These are phyloP conservation scores for Melanotaenia duboulayi DNA, from an alignment of 2,113 vertebrate genomes.

Conservation along the genomic window DNA sequence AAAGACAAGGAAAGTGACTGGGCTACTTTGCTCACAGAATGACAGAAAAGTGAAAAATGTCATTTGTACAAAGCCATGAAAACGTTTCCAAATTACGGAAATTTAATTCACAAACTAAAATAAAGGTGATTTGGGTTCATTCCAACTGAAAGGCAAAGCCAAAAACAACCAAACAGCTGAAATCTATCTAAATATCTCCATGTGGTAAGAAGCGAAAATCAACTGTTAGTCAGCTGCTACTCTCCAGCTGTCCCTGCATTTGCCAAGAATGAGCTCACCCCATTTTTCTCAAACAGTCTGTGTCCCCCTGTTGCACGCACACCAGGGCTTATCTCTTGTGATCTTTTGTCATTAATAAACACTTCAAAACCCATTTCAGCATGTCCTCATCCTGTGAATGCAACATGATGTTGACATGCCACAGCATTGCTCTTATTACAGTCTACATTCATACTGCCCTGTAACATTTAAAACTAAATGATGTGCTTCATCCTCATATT, in stretches of 20 bases:
- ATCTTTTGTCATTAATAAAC: slow-evolving; percentile 43
- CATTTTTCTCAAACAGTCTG: slow-evolving; percentile 25
- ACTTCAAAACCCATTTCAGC: slow-evolving; percentile 14
- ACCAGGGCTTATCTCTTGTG: slow-evolving; percentile 19
- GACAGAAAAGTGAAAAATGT: slow-evolving; percentile 2
- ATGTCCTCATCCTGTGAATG: neutral
- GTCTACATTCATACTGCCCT: neutral
- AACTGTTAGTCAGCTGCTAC: slow-evolving; percentile 53
- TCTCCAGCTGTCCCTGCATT: slow-evolving; percentile 55
- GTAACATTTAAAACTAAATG: slow-evolving; percentile 9
- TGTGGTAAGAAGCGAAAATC: slow-evolving; percentile 57
- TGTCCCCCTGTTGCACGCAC: neutral
- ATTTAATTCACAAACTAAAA: neutral
- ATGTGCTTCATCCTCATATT: slow-evolving; percentile 21
- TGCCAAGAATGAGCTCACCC: slow-evolving; percentile 35
- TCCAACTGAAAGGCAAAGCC: neutral
- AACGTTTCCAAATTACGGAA: neutral
- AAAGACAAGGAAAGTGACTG: slow-evolving; percentile 36
- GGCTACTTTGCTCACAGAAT: slow-evolving; percentile 5
- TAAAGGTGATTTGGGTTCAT: slow-evolving; percentile 1
- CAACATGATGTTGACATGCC: slow-evolving; percentile 6
- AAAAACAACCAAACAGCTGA: slow-evolving; percentile 20
- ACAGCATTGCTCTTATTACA: slow-evolving; percentile 1
- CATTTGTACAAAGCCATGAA: neutral
- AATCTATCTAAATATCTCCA: slow-evolving; percentile 41